Base-by-base conservation (phyloP, 2,888 invertebrate species). In the Epinotia demarniana region DNA sequence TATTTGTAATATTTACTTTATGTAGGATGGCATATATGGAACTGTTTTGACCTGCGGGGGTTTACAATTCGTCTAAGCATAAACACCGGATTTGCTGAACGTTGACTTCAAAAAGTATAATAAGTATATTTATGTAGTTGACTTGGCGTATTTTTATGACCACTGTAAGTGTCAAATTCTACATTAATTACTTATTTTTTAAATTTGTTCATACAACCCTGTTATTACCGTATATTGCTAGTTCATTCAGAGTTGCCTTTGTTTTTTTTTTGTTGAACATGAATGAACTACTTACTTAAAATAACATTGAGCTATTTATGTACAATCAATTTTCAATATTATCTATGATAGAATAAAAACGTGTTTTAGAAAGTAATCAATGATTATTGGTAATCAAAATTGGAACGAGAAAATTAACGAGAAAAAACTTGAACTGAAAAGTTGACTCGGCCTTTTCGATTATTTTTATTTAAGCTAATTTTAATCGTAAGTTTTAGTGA, bases 381-480 rank as follows among this genome's bases (percentile, higher is more conserved):
- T 55, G 23, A 60, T 27, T 60, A 27, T 63, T 60, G 13, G 66
- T 68, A 60, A 73, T 76, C 73, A 53, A 73, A 39, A 66, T 73
- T 66, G 60, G 64, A 69, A 73, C 77, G 77, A 77, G 27, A 64
- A 74, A 77, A 72, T 69, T 77, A 77, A 68, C 77, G 75, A 78
- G 74, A 55, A 72, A 75, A 75, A 70, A 70, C 39, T 39, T 61
- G 70, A 77, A 78, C 64, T 72, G 64, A 75, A 75, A 46, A 58
- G 53, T 85, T 83, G 82, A 83, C 85, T 85, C 81, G 86, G 85
- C 87, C 85, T 87, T 86, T 83, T 79, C 79, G 80, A 83, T 83
- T 82, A 76, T 72, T 60, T 74, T 11, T 72, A 75, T 72, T 16
- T 46, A 66, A 66, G 53, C 6, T 55, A 66, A 49, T 60, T 66